Evolutionary conservation across 2,888 invertebrate species (phyloP), one percentile per base, ranked within the genome.

Genomic region (Tanypteryx hageni): DNA sequence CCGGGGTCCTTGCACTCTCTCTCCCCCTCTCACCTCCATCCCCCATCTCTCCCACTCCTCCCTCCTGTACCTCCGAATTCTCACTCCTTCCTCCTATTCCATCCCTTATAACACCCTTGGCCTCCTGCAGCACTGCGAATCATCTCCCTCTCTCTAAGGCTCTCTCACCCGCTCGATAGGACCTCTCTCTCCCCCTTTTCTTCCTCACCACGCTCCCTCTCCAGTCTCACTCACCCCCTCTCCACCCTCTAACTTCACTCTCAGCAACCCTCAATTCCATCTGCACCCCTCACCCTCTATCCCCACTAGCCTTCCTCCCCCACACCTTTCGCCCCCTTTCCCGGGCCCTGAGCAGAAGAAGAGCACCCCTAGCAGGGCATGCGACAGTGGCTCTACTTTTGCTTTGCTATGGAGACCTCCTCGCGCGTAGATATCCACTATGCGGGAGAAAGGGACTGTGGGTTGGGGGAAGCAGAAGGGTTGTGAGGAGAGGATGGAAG

Each of bases 41-140:
- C 82, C 82, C 27, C 13, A 5, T 2, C 44, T 16, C 27, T 27
- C 44, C 81, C 14, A 14, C 18, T 64, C 64, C 64, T 64, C 64
- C 27, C 8, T 44, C 82, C 44, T 56, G 84, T 18, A 68, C n/a
- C 76, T 27, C 76, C 27, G 22, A 76, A 76, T 27, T 22, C 85
- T 57, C 85, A 22, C 11, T 11, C 76, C 76, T 76, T 76, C 9
- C 10, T n/a, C 76, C 57, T 58, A 58, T 58, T 57, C 85, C 83
- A 56, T 82, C 83, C 83, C 85, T 57, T 58, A 57, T 13, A 84
- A 84, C 84, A 56, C 84, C 84, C 84, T 57, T 18, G n/a, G 16
- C 84, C 84, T n/a, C 14, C 57, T 11, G 57, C 84, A 57, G 57
- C 84, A 44, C 83, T 18, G 1, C 83, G 8, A 31, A 83, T 18